Evolutionary conservation across 2,113 vertebrate genomes (phyloP).

Genomic region (Pampusana beccarii): DNA sequence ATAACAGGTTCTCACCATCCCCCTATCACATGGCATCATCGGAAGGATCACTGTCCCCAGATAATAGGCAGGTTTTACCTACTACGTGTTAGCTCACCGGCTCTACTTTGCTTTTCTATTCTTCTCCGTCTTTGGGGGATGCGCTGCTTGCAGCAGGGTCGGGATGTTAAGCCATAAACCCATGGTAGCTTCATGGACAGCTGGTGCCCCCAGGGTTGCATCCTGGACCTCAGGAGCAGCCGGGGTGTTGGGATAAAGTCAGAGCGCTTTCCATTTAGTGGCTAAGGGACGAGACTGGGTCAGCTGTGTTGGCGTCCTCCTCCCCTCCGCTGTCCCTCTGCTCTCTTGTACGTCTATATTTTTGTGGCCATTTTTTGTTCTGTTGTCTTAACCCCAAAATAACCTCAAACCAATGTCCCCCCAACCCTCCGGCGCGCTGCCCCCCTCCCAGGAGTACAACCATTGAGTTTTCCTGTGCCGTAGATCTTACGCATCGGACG

Average conservation of each 20-base stretch:
- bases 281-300: not conserved
- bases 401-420: rapidly evolving
- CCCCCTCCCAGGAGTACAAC: not conserved
- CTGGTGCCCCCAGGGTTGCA: not conserved
- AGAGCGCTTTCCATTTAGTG: rapidly evolving
- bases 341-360: not conserved
- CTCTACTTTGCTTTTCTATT: conserved; percentile 17
- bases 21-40: conserved; percentile 92
- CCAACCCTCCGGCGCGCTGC: rapidly evolving
- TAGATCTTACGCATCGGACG: conserved; percentile 86
- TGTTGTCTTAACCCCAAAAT: not conserved
- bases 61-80: conserved; percentile 85
- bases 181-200: not conserved
- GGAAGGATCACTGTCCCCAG: conserved; percentile 91
- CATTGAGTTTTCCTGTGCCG: not conserved
- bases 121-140: not conserved
- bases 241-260: not conserved
- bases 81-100: not conserved
- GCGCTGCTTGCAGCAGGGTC: not conserved
- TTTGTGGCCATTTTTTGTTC: not conserved
- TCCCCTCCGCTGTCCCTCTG: not conserved
- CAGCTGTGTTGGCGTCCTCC: not conserved
- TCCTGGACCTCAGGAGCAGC: not conserved
- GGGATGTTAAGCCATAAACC: not conserved
- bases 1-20: conserved; percentile 88